phyloP scores from a whole-genome alignment of 2,113 vertebrate genomes.

The Meles meles region DNA sequence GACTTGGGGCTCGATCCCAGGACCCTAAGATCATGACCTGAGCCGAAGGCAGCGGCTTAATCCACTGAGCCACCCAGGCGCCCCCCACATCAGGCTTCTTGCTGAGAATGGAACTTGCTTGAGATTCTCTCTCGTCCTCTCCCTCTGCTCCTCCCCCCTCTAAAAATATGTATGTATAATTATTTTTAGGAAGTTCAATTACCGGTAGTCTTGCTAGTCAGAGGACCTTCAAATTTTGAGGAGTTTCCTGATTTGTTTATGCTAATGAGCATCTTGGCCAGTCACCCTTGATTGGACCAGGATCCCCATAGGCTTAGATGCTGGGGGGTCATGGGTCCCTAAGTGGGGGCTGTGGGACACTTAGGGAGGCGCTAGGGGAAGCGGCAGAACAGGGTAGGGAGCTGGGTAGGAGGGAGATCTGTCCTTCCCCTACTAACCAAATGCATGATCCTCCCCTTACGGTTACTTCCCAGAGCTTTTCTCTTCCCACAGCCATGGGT shows the following conservation, averaged over 20 bases:
- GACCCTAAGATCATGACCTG: too few species aligned
- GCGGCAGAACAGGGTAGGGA: background rate
- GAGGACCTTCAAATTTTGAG: background rate
- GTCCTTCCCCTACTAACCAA: background rate
- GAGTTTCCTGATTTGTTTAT: background rate
- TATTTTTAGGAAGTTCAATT: conserved; percentile 5
- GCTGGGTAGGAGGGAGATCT: rapidly evolving
- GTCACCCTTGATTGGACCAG: background rate
- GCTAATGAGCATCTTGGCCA: background rate
- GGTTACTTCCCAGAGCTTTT: background rate
- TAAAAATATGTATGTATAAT: background rate
- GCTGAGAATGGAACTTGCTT: background rate
- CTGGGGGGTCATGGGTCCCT: background rate
- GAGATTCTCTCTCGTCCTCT: background rate
- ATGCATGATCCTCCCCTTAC: background rate
- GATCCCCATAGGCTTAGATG: background rate
- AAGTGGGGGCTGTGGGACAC: background rate
- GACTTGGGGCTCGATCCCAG: too few species aligned
- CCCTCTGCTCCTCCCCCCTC: background rate
- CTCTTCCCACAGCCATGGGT: background rate
- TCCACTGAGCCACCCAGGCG: too few species aligned
- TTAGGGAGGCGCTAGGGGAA: background rate
- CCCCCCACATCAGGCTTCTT: background rate
- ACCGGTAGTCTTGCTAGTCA: background rate
- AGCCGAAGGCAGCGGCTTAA: too few species aligned